Conservation (phyloP, 2,888 invertebrate species). For the Drosophila phalerata region DNA sequence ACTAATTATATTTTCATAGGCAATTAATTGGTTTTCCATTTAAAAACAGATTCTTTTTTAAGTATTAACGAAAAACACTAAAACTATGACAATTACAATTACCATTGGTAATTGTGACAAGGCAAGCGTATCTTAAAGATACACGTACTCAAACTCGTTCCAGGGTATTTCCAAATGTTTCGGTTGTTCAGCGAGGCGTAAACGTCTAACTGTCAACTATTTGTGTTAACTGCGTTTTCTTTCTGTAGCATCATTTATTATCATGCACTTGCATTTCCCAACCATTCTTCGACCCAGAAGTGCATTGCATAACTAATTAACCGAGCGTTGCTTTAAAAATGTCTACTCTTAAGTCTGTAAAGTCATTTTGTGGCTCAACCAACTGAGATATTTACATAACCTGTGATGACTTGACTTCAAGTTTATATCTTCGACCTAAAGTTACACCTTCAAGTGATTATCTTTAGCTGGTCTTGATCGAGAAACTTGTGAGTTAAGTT, state of each 20-base stretch:
- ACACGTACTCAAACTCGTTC: constrained; percentile 24
- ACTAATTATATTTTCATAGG: constrained; percentile 47
- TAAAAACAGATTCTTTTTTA: constrained; percentile 31
- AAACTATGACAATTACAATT: constrained; percentile 25
- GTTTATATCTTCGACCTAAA: neutral
- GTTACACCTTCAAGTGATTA: neutral
- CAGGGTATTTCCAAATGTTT: constrained; percentile 22
- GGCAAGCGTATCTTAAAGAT: constrained; percentile 73
- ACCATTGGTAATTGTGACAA: constrained; percentile 60
- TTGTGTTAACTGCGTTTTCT: constrained; percentile 22
- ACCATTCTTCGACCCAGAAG: neutral
- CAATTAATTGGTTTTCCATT: constrained; percentile 56
- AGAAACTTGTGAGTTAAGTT: neutral
- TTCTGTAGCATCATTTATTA: constrained; percentile 31
- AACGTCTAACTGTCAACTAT: constrained; percentile 35
- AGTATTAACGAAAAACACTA: constrained; percentile 22
- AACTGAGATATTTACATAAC: constrained; percentile 9
- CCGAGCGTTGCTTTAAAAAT: constrained; percentile 1
- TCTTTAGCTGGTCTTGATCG: neutral
- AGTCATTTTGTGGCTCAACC: neutral
- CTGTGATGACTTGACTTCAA: neutral
- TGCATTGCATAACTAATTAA: constrained; percentile 34
- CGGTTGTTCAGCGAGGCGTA: constrained; percentile 56
- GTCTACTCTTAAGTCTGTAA: neutral
- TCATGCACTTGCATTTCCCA: constrained; percentile 36